Percentiles rank a stretch among this genome's conserved stretches.
Conservation (phyloP, 2,888 invertebrate genomes). For the Priocnemis perturbator region DNA sequence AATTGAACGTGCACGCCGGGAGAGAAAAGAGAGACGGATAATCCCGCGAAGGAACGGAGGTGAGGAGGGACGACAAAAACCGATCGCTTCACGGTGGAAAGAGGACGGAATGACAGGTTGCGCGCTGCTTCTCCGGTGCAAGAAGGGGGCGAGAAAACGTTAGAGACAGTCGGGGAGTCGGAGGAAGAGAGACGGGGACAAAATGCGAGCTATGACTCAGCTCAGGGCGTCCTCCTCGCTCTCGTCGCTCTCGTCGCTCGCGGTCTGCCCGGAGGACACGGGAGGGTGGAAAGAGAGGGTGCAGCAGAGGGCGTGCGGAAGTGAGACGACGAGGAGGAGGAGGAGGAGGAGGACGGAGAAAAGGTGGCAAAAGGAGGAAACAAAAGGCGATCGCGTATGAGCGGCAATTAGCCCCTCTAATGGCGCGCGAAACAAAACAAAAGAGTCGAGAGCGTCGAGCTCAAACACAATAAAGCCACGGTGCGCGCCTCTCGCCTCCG, state of each 20-base stretch:
- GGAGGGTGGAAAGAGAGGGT: slow-evolving; percentile 15
- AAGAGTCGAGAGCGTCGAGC: slow-evolving; percentile 64
- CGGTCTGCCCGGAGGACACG: slow-evolving; percentile 18
- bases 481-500: slow-evolving; percentile 34
- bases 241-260: slow-evolving; percentile 7
- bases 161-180: slow-evolving; percentile 8
- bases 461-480: slow-evolving; percentile 68
- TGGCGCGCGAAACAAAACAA: slow-evolving; percentile 72
- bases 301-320: slow-evolving; percentile 15
- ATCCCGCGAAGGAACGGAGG: slow-evolving; percentile 13
- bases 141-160: slow-evolving; percentile 18
- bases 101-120: slow-evolving; percentile 49
- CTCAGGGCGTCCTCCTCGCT: slow-evolving; percentile 1
- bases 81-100: slow-evolving; percentile 50
- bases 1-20: slow-evolving; percentile 12
- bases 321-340: slow-evolving; percentile 6
- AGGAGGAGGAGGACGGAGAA: slow-evolving; percentile 33
- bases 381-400: slow-evolving; percentile 73
- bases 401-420: slow-evolving; percentile 74
- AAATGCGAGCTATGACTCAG: slow-evolving; percentile 39
- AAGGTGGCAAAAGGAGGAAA: slow-evolving; percentile 65
- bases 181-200: slow-evolving; percentile 27
- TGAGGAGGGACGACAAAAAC: slow-evolving; percentile 49
- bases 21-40: slow-evolving; percentile 23
- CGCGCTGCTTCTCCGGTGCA: slow-evolving; percentile 24